These are phyloP conservation scores for Drosophila saltans DNA, from an alignment of 1,140 invertebrate species.

Conservation along the genomic window DNA sequence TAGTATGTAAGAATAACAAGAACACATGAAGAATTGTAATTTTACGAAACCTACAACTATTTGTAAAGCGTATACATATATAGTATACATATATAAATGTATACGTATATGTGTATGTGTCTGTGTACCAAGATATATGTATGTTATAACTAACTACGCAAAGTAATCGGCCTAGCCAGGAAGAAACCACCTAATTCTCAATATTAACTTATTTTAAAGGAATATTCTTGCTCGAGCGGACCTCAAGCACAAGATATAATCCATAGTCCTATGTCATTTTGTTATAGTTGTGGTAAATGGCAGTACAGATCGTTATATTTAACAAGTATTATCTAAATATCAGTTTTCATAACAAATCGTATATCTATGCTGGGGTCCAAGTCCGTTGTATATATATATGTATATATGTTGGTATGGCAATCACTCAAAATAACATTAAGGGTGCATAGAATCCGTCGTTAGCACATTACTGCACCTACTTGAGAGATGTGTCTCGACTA, in stretches of 20 bases:
- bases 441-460: no score
- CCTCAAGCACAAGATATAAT: neutral
- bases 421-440: no score
- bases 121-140: slow-evolving; percentile 34
- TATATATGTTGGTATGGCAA: no score
- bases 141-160: slow-evolving; percentile 7
- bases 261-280: neutral
- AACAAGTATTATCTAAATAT: neutral
- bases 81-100: slow-evolving; percentile 1
- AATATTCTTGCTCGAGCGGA: neutral
- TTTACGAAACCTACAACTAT: neutral
- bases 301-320: neutral
- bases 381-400: no score
- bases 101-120: slow-evolving; percentile 21
- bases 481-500: no score
- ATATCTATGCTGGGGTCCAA: no score
- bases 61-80: slow-evolving; percentile 31
- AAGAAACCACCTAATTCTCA: slow-evolving; percentile 4
- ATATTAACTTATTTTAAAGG: neutral
- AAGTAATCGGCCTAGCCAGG: slow-evolving; percentile 9
- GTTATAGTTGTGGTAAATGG: neutral
- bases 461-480: no score
- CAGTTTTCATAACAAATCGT: no score
- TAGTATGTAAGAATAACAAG: neutral
- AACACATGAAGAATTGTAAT: neutral